Evolutionary conservation across 2,797 vertebrate genomes (phyloP).

Genomic region (Rhodeus uyekii): DNA sequence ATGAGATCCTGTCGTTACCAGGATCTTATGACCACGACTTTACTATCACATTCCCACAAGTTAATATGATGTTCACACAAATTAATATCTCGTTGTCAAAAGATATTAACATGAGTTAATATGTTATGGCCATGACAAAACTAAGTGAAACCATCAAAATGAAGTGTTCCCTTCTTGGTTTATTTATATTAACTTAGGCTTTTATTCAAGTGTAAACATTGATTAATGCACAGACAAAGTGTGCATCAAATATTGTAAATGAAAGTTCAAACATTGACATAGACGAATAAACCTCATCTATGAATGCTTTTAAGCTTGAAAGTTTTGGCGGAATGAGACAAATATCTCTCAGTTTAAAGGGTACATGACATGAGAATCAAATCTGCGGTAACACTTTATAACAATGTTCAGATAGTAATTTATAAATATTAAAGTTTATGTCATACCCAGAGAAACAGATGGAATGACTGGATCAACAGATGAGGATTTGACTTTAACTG

Average conservation of each 20-base stretch:
- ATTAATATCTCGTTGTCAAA: too few relatives aligned
- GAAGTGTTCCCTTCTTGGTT: too few relatives aligned
- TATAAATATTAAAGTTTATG: not conserved
- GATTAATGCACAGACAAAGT: not conserved
- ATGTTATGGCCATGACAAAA: too few relatives aligned
- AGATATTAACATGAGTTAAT: too few relatives aligned
- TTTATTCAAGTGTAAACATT: not conserved
- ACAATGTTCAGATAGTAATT: not conserved
- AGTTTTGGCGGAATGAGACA: not conserved
- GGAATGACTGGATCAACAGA: slow-evolving; percentile 81
- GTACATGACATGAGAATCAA: not conserved
- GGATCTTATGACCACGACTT: too few relatives aligned
- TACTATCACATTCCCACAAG: too few relatives aligned
- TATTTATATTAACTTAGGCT: not conserved
- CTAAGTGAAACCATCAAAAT: too few relatives aligned
- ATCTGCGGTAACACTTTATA: not conserved
- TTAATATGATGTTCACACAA: too few relatives aligned
- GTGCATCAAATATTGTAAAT: not conserved
- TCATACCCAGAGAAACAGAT: slow-evolving; percentile 79
- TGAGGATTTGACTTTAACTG: slow-evolving; percentile 86
- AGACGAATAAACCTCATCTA: not conserved
- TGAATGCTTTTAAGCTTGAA: not conserved
- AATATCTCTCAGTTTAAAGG: not conserved
- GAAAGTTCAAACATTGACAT: not conserved
- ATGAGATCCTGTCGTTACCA: too few relatives aligned